Evolutionary conservation across 2,888 invertebrate species (phyloP), one percentile per base, ranked within the genome.

Genomic region (Dynastes maya): DNA sequence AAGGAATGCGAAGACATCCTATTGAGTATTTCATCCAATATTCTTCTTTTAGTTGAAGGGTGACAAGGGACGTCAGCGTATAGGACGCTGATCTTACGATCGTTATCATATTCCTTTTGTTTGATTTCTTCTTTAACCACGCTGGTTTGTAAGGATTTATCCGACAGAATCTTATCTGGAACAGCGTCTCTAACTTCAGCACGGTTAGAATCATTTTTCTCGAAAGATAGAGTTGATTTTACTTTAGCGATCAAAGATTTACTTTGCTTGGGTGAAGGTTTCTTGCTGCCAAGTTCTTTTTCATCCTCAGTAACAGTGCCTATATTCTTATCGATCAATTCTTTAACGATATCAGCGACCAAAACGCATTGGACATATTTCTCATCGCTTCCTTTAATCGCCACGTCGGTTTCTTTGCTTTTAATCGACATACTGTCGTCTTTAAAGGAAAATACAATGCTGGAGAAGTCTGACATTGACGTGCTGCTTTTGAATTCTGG

Each of bases 131-230:
- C 72, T 27, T 68, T 58, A 1, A 27, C 29, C 45, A 45, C 58
- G 72, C 76, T 79, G 8, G 79, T 79, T 68, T 79, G 79, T 16
- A 79, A 68, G 5, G 77, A 79, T 68, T 77, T 79, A 32, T 79
- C 74, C 22, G 49, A 74, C 13, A 70, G 63, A 29, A 55, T 68
- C 45, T 76, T 79, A n/a, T 51, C 16, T 2, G 55, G 37, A 58
- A n/a, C 32, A n/a, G n/a, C 6, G 5, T 55, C 37, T 29, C 32
- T 55, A n/a, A 1, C 4, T 6, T n/a, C 37, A 8, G 13, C 8
- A 13, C 11, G 3, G 1, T 55, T 55, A 16, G 29, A 16, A 6
- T 71, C 32, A 3, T 16, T 37, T 51, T 49, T 45, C 13, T 13
- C n/a, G 8, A 37, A 37, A 37, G 71, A 55, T 40, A 45, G 27